Evolutionary conservation across 2,888 invertebrate genomes (phyloP).

Genomic region (Rotaria sp.): DNA sequence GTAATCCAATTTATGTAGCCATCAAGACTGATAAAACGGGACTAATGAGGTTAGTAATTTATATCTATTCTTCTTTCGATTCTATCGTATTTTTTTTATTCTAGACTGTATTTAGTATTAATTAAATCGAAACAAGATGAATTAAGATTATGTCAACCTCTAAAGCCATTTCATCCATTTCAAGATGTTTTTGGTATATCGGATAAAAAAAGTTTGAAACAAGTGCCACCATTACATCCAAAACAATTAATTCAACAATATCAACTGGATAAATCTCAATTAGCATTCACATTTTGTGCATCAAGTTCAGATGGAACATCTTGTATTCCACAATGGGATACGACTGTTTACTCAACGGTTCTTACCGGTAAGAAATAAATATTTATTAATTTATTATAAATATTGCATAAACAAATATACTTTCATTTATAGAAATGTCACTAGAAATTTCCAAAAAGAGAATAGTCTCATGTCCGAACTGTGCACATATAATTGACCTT

Average conservation of each 20-base stretch:
- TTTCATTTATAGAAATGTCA: not conserved
- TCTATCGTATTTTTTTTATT: not conserved
- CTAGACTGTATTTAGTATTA: not conserved
- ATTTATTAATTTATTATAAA: no score
- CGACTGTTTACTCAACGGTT: not conserved
- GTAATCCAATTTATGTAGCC: not conserved
- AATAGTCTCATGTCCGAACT: not conserved
- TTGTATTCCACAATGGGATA: not conserved
- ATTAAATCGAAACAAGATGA: not conserved
- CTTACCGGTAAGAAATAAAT: not conserved
- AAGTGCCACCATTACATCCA: not conserved
- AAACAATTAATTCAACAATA: not conserved
- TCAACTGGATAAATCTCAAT: not conserved
- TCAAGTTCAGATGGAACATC: not conserved
- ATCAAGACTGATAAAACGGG: not conserved
- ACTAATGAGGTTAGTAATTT: not conserved
- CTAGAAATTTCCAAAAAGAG: not conserved
- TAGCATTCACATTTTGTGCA: not conserved
- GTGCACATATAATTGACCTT: not conserved
- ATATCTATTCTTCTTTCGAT: not conserved
- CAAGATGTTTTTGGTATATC: not conserved
- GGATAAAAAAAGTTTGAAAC: not conserved
- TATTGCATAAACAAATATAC: no score
- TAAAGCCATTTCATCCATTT: not conserved
- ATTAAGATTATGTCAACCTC: not conserved